A percentile compares a stretch with the other conserved stretches of the same genome.
Conservation (phyloP, 2,797 vertebrate species). For the Schizopygopsis malacanthus region DNA sequence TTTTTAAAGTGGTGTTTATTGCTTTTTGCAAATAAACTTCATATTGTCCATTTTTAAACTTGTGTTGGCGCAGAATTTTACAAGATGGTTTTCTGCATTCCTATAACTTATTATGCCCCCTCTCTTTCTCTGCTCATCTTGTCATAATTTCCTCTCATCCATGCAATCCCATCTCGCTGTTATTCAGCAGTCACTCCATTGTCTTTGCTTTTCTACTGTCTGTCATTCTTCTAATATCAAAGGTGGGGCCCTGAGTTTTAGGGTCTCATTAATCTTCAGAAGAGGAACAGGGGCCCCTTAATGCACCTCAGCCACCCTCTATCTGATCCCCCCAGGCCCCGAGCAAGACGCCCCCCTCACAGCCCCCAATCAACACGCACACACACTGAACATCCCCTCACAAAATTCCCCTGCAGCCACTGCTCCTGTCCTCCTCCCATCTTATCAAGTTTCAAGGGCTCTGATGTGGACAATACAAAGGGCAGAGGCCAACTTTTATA, state of each 20-base stretch:
- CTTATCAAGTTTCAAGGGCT: slow-evolving; percentile 65
- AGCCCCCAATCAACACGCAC: slow-evolving; percentile 30
- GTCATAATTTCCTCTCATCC: slow-evolving; percentile 51
- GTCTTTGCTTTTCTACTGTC: slow-evolving; percentile 53
- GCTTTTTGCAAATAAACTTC: too few species aligned
- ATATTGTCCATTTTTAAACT: background rate
- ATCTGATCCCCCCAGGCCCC: slow-evolving; percentile 54
- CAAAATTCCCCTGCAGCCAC: background rate
- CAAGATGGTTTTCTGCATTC: background rate
- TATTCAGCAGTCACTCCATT: slow-evolving; percentile 39
- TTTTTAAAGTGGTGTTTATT: too few species aligned
- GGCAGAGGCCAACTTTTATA: slow-evolving; percentile 46
- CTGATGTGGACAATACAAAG: slow-evolving; percentile 62
- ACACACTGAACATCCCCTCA: slow-evolving; percentile 39
- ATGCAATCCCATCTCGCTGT: slow-evolving; percentile 20
- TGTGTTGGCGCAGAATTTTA: background rate
- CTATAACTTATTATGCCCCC: background rate
- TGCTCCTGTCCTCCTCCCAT: slow-evolving; percentile 55
- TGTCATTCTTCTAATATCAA: slow-evolving; percentile 61
- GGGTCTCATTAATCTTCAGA: slow-evolving; percentile 67
- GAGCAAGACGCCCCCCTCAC: slow-evolving; percentile 48
- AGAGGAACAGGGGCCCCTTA: slow-evolving; percentile 65
- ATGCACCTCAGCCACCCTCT: slow-evolving; percentile 60
- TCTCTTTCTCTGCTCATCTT: slow-evolving; percentile 31
- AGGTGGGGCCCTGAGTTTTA: slow-evolving; percentile 61